phyloP scores from a whole-genome alignment of 1,140 invertebrate genomes.

The Artemia franciscana region DNA sequence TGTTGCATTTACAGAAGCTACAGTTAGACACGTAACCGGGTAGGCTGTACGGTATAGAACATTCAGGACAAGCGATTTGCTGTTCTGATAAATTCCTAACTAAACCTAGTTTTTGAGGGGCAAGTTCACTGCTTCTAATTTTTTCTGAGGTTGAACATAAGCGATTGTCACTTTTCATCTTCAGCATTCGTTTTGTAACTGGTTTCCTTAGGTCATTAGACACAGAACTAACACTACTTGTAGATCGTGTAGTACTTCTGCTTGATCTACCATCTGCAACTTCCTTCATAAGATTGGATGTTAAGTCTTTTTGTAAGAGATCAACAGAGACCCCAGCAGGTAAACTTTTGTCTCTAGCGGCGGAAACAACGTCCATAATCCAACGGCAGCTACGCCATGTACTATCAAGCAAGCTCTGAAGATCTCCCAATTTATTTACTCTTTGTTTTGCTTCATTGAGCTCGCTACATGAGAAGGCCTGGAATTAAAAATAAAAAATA shows the following conservation, averaged over 20 bases:
- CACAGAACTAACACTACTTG: background rate
- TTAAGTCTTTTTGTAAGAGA: background rate
- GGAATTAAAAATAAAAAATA: too few species aligned
- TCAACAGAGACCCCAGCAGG: constrained; percentile 18
- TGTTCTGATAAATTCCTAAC: background rate
- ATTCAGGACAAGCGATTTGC: constrained; percentile 7
- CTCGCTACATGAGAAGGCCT: constrained; percentile 72
- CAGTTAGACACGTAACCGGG: constrained; percentile 8
- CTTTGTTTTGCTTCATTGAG: constrained; percentile 59
- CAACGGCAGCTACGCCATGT: constrained; percentile 81
- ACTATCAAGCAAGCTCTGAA: constrained; percentile 51
- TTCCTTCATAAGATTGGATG: background rate
- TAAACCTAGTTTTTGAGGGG: background rate
- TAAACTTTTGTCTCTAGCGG: constrained; percentile 52
- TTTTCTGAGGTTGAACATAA: background rate
- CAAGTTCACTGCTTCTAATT: background rate
- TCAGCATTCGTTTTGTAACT: background rate
- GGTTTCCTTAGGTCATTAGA: background rate
- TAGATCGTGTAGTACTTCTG: background rate
- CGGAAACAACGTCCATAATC: constrained; percentile 80
- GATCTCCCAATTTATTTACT: constrained; percentile 48
- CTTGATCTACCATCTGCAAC: background rate
- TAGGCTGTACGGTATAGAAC: constrained; percentile 6
- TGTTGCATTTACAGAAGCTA: constrained; percentile 1
- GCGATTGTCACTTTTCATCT: background rate